phyloP scores from a whole-genome alignment of 2,113 vertebrate genomes.

The Xyrauchen texanus region DNA sequence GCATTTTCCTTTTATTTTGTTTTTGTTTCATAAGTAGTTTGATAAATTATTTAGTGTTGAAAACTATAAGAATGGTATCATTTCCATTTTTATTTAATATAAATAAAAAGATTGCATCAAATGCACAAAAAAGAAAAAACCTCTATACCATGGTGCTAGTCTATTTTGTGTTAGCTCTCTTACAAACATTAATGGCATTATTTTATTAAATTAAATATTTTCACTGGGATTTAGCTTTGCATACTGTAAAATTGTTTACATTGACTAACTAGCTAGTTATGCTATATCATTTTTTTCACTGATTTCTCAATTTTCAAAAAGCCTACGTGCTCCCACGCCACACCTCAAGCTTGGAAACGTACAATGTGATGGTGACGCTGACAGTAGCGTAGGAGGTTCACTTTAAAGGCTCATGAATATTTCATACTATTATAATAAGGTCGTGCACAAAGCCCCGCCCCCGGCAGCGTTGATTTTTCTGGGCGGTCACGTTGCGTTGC shows the following conservation, averaged over 20 bases:
- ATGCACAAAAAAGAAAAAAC: too few relatives aligned
- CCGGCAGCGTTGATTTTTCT: constrained; percentile 50
- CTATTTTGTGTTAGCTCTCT: too few relatives aligned
- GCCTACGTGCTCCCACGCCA: constrained; percentile 43
- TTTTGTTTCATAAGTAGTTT: too few relatives aligned
- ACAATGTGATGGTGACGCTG: not conserved
- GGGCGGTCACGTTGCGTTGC: constrained; percentile 78
- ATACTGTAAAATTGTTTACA: constrained; percentile 4
- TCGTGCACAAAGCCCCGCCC: constrained; percentile 53
- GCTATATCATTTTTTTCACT: not conserved
- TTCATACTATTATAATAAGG: not conserved
- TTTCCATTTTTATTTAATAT: too few relatives aligned
- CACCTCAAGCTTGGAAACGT: not conserved
- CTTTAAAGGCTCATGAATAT: not conserved
- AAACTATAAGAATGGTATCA: too few relatives aligned
- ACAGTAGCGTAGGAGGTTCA: not conserved
- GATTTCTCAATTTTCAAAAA: not conserved
- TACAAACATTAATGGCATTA: not conserved
- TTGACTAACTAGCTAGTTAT: not conserved
- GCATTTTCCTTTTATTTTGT: too few relatives aligned
- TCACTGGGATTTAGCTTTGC: not conserved
- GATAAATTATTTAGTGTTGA: too few relatives aligned
- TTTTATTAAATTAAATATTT: not conserved
- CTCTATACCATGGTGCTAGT: too few relatives aligned
- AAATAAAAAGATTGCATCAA: too few relatives aligned